Evolutionary conservation across 2,888 invertebrate species (phyloP), one percentile per base, ranked within the genome.

Genomic region (Oithona nana): DNA sequence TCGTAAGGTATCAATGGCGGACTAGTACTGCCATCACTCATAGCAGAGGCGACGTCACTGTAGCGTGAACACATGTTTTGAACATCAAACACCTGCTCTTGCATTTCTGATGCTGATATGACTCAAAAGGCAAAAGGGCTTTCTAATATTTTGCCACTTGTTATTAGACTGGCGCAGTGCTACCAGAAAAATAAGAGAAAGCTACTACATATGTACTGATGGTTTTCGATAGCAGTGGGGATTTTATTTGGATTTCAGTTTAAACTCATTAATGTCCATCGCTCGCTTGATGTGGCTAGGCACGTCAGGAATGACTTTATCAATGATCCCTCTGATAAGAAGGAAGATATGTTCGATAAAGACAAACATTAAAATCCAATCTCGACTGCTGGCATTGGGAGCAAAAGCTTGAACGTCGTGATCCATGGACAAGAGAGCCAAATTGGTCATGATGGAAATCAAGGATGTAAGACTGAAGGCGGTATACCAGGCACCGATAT

Each of bases 391-490:
- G 1, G 72, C 71, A 49, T 72, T 65, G 31, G 74, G 69, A 1
- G 72, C 71, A 52, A 75, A 68, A 28, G 71, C 70, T 70, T 79
- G 76, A 54, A 83, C 77, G 67, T 80, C 77, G 4, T 83, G 82
- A 65, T 81, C 81, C 65, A 85, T 75, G 67, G 81, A 83, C 50
- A 86, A 75, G 57, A 86, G 73, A 1, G 83, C 83, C 70, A 83
- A 83, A 73, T 86, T 86, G 62, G 84, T 85, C 69, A 84, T 77
- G 66, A 86, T 81, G 1, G 81, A 80, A 67, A 85, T 75, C 80
- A 1, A 81, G 79, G 67, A 85, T 74, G 52, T 63, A 22, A 63
- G 20, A n/a, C 48, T 63, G 28, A 58, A 57, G 50, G 63, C 63
- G 13, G n/a, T 28, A 13, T 60, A 63, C 84, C 85, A 85, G 28